Conservation (phyloP, 2,797 vertebrate genomes). For the Phylloscopus collybita region DNA sequence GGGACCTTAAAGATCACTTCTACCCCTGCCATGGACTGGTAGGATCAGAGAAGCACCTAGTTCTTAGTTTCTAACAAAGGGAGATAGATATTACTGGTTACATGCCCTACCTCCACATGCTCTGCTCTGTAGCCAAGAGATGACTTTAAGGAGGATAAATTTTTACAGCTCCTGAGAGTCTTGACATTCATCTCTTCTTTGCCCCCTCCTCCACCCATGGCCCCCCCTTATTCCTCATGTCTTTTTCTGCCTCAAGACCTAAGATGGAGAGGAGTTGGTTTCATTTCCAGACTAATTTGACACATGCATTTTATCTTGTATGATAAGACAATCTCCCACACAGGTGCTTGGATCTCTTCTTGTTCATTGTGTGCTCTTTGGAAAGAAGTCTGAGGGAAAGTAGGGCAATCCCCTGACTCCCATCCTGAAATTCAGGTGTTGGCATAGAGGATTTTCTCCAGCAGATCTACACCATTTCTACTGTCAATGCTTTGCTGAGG, state of each 20-base stretch:
- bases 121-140: neutral
- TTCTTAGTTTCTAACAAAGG: neutral
- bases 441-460: neutral
- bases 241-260: neutral
- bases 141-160: neutral
- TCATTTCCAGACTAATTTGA: neutral
- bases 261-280: neutral
- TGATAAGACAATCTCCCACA: neutral
- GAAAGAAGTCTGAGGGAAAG: neutral
- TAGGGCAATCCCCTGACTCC: neutral
- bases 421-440: neutral
- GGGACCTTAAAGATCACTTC: neutral
- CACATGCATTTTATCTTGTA: neutral
- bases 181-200: neutral
- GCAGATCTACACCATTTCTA: neutral
- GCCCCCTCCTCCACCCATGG: accelerated
- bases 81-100: neutral
- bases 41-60: neutral
- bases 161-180: neutral
- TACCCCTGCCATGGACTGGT: neutral
- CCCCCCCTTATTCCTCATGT: neutral
- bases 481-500: neutral
- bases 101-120: neutral
- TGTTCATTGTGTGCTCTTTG: neutral
- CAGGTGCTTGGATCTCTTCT: neutral